Percentiles rank a stretch among this genome's conserved stretches.
These are phyloP conservation scores for Entomobrya multifasciata DNA, from an alignment of 2,888 invertebrate genomes.

Conservation along the genomic window DNA sequence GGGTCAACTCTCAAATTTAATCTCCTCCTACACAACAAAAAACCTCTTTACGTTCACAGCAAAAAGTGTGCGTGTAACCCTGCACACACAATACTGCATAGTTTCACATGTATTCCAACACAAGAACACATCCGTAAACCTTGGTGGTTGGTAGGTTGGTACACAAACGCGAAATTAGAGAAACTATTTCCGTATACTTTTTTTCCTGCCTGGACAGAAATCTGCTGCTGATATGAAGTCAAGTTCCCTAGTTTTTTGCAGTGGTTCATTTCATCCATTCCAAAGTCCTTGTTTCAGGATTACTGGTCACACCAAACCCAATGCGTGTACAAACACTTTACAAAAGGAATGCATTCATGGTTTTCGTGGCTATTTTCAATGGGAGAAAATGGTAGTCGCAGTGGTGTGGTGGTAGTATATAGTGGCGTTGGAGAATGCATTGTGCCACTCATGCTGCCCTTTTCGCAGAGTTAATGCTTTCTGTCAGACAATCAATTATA, in stretches of 20 bases:
- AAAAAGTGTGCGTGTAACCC: background rate
- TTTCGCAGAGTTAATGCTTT: constrained; percentile 66
- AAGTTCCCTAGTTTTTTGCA: constrained; percentile 4
- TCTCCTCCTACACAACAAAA: background rate
- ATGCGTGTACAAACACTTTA: background rate
- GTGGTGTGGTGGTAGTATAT: background rate
- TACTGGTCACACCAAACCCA: constrained; percentile 7
- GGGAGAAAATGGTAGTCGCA: background rate
- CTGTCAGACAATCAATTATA: constrained; percentile 79
- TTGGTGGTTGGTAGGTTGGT: too few relatives aligned
- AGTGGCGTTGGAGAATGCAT: constrained; percentile 27
- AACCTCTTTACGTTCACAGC: background rate
- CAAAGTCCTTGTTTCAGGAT: background rate
- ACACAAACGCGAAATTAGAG: too few relatives aligned
- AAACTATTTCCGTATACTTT: too few relatives aligned
- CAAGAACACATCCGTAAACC: too few relatives aligned
- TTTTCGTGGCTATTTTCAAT: background rate
- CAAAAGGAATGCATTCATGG: constrained; percentile 9
- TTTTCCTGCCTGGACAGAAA: too few relatives aligned
- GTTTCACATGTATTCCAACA: too few relatives aligned
- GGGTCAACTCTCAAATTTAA: constrained; percentile 39
- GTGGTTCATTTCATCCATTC: background rate
- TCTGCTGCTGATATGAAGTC: constrained; percentile 27
- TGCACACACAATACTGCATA: too few relatives aligned
- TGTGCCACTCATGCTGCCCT: constrained; percentile 38